Conservation (phyloP, 2,888 invertebrate genomes). For the Dusona sp. region DNA sequence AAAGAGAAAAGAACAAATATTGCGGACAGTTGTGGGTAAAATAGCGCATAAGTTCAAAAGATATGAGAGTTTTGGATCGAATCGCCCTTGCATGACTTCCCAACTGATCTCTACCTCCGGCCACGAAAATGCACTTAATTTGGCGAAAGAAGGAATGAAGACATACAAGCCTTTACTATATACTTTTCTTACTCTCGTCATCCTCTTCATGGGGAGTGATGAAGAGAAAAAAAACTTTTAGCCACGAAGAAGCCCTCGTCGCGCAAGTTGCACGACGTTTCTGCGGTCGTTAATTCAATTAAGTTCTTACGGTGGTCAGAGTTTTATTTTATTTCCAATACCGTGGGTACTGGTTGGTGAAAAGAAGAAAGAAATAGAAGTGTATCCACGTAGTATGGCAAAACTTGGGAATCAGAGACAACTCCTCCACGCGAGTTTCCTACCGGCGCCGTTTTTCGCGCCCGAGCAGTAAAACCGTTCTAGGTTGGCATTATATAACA, state of each 20-base stretch:
- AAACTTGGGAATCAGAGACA: conserved; percentile 61
- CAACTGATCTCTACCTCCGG: not conserved
- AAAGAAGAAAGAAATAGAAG: conserved; percentile 22
- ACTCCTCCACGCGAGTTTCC: conserved; percentile 47
- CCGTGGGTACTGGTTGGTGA: conserved; percentile 9
- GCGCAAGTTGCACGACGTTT: conserved; percentile 54
- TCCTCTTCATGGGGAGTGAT: conserved; percentile 44
- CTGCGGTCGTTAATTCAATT: conserved; percentile 71
- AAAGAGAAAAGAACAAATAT: not conserved
- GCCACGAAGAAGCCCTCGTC: conserved; percentile 52
- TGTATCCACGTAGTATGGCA: conserved; percentile 33
- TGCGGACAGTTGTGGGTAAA: not conserved
- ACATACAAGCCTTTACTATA: conserved; percentile 23
- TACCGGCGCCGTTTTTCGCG: conserved; percentile 61
- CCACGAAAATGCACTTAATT: conserved; percentile 3
- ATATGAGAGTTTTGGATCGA: not conserved
- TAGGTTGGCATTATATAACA: conserved; percentile 39
- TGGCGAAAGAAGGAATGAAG: conserved; percentile 5
- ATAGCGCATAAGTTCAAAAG: not conserved
- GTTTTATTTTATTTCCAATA: conserved; percentile 61
- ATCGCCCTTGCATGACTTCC: not conserved
- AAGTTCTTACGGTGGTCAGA: conserved; percentile 62
- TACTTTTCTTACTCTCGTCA: not conserved
- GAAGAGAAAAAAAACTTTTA: conserved; percentile 48
- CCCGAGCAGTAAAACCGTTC: conserved; percentile 51